A percentile compares a stretch with the other conserved stretches of the same genome.
Conservation (phyloP, 2,888 invertebrate genomes). For the Hypsopygia costalis region DNA sequence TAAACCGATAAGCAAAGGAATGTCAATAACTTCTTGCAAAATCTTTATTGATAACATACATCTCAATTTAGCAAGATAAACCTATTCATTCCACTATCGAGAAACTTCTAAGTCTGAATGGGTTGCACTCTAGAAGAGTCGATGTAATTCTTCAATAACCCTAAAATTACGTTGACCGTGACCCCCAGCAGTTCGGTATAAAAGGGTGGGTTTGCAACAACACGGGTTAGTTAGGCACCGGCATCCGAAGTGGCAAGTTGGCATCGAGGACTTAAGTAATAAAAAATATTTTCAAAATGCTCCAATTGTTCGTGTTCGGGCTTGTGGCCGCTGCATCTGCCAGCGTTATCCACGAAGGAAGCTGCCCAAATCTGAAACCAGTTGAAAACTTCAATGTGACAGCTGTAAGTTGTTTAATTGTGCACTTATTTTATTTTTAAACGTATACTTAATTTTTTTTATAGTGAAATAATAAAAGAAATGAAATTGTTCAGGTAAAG, state of each 20-base stretch:
- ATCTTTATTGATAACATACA: no score
- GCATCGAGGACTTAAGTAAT: slow-evolving; percentile 24
- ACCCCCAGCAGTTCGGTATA: slow-evolving; percentile 46
- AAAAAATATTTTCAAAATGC: slow-evolving; percentile 39
- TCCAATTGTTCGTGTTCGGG: slow-evolving; percentile 37
- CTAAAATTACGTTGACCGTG: slow-evolving; percentile 40
- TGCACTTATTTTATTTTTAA: no score
- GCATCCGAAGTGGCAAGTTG: slow-evolving; percentile 32
- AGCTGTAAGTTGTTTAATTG: slow-evolving; percentile 53
- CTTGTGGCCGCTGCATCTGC: slow-evolving; percentile 48
- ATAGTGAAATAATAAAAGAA: no score
- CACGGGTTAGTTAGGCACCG: slow-evolving; percentile 35
- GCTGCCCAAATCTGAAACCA: slow-evolving; percentile 53
- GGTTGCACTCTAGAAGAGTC: slow-evolving; percentile 17
- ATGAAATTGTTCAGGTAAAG: no score
- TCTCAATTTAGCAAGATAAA: no score
- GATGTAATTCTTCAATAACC: slow-evolving; percentile 40
- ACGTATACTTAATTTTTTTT: no score
- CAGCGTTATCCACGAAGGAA: slow-evolving; percentile 25
- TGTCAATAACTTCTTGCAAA: no score
- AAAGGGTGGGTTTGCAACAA: slow-evolving; percentile 31
- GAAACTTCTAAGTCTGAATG: background rate
- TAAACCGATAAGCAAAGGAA: no score
- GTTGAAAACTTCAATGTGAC: slow-evolving; percentile 55
- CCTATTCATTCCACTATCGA: no score